A percentile compares a stretch with the other conserved stretches of the same genome.
phyloP scores from a whole-genome alignment of 1,140 invertebrate species.

The Lordiphosa stackelbergi region DNA sequence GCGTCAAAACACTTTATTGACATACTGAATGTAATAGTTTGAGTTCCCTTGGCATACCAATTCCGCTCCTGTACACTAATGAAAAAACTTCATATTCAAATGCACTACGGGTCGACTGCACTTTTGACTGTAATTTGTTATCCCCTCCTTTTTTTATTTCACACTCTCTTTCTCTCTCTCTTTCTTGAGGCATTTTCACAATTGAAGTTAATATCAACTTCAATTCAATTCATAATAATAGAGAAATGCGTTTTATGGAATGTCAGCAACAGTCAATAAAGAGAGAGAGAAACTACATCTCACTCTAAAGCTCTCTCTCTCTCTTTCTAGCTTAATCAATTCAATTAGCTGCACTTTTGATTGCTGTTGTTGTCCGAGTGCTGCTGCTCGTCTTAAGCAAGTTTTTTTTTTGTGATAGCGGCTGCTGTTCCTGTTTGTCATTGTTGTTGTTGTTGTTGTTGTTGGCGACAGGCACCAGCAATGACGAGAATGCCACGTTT shows the following conservation, averaged over 20 bases:
- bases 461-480: conserved; percentile 62
- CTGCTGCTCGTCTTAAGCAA: conserved; percentile 35
- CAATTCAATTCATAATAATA: conserved; percentile 51
- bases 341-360: conserved; percentile 56
- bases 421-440: conserved; percentile 27
- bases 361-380: conserved; percentile 10
- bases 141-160: too few relatives aligned
- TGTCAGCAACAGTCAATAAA: conserved; percentile 13
- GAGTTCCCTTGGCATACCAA: neutral
- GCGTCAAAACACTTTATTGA: too few relatives aligned
- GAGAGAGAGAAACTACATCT: conserved; percentile 3
- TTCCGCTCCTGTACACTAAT: conserved; percentile 23
- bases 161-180: neutral
- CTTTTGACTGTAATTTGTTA: too few relatives aligned
- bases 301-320: neutral
- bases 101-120: too few relatives aligned
- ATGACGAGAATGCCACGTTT: conserved; percentile 26
- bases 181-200: conserved; percentile 21
- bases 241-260: conserved; percentile 31
- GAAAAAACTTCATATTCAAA: neutral
- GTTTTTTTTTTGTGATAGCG: conserved; percentile 42
- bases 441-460: conserved; percentile 32
- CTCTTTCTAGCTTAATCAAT: conserved; percentile 33
- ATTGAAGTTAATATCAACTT: conserved; percentile 68
- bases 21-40: too few relatives aligned